Base-by-base conservation (phyloP, 2,888 invertebrate genomes). In the Norana najaformis region DNA sequence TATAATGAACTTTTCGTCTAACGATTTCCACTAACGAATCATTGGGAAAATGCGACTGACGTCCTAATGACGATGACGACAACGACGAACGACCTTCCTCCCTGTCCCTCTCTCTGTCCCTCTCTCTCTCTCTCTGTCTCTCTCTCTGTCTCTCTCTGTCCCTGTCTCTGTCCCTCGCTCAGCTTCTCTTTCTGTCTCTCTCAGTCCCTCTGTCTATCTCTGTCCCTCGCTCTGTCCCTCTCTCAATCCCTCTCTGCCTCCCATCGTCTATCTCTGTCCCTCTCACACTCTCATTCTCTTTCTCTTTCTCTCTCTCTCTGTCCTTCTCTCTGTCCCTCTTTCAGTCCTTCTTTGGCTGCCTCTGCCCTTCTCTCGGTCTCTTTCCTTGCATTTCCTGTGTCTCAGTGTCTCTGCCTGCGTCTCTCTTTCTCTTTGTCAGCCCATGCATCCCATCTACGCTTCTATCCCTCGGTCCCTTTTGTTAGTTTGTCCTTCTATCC, bases 11-110 rank as follows among this genome's bases (percentile, higher is more conserved):
- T 69, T 69, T 69, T 69, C 69, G 69, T n/a, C 30, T 69, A 69
- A 69, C 69, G 69, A 69, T 69, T 69, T 69, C n/a, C 30, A 69
- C 69, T 69, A 69, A 69, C 69, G 69, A 69, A 69, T 69, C 69
- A 69, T 69, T 69, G n/a, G 69, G 13, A 47, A 20, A 23, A 23
- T 47, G 47, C 47, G 2, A 69, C 69, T n/a, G 69, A 69, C 69
- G 69, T 69, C n/a, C 69, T 69, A 69, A 69, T 69, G 69, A 69
- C 30, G 30, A 69, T n/a, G 69, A 69, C 69, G n/a, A 69, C 69
- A 3, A 5, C n/a, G 6, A 13, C 69, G 1, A n/a, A 6, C n/a
- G 30, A 2, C 69, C n/a, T 23, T 23, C 47, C 23, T 1, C 16
- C 6, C 69, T 13, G 4, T 2, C 16, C 16, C 69, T n/a, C 23